Evolutionary conservation across 2,113 vertebrate species (phyloP).

Genomic region (Callaeas wilsoni): DNA sequence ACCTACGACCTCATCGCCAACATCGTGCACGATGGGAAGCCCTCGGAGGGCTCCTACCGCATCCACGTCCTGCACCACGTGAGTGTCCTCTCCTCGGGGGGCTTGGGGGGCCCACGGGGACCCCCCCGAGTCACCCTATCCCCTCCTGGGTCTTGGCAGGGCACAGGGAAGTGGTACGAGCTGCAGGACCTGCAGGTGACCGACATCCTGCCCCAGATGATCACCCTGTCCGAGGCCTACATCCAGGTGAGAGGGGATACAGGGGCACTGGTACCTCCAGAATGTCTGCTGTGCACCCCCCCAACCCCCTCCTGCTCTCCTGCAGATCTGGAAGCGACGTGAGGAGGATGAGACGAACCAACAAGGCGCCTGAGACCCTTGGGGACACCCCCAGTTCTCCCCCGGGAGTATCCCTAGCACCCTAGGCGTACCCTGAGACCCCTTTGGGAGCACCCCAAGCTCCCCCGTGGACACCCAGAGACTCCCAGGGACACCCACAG

Average conservation of each 20-base stretch:
- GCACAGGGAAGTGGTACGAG: slow-evolving; percentile 97
- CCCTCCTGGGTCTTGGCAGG: slow-evolving; percentile 62
- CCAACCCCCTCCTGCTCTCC: not conserved
- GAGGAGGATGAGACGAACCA: slow-evolving; percentile 81
- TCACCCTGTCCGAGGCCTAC: slow-evolving; percentile 94
- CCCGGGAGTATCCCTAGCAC: not conserved
- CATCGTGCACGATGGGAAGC: not conserved
- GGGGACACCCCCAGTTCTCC: not conserved
- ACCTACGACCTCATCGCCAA: slow-evolving; percentile 9
- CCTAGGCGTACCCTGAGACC: not conserved
- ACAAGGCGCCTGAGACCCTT: slow-evolving; percentile 74
- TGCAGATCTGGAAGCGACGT: slow-evolving; percentile 94
- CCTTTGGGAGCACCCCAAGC: not conserved
- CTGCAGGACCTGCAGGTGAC: slow-evolving; percentile 96
- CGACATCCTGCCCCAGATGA: slow-evolving; percentile 97
- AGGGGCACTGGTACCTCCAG: not conserved
- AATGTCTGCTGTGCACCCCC: no score
- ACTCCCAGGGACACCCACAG: not conserved
- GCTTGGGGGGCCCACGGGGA: fast-evolving
- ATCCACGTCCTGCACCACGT: slow-evolving; percentile 96
- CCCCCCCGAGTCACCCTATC: fast-evolving
- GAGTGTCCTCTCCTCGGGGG: slow-evolving; percentile 8
- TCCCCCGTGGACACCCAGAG: fast-evolving
- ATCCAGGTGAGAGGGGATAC: slow-evolving; percentile 82
- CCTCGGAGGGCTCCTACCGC: slow-evolving; percentile 82